A percentile compares a stretch with the other conserved stretches of the same genome.
These are phyloP conservation scores for Apamea monoglypha DNA, from an alignment of 2,888 invertebrate species.

Conservation along the genomic window DNA sequence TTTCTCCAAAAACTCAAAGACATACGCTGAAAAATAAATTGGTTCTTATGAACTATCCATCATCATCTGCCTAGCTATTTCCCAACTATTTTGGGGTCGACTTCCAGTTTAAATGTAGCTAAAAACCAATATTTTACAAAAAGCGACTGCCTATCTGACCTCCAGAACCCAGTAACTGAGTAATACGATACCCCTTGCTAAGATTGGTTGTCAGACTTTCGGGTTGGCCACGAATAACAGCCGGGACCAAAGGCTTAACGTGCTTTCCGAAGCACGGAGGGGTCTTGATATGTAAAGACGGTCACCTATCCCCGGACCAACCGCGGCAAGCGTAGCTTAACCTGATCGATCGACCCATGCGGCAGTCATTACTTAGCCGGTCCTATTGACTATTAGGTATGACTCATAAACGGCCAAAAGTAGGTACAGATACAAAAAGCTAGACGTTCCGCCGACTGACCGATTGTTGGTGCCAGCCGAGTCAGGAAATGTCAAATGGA, in stretches of 20 bases:
- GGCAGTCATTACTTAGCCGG: neutral
- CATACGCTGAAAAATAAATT: neutral
- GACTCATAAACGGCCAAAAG: neutral
- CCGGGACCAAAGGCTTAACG: neutral
- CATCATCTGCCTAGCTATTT: no score
- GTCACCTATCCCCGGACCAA: neutral
- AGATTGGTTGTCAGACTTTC: no score
- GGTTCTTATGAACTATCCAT: no score
- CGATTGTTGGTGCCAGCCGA: slow-evolving; percentile 21
- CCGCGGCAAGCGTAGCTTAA: neutral
- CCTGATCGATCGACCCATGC: neutral
- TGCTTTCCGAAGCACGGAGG: neutral
- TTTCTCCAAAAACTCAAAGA: neutral
- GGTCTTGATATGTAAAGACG: neutral
- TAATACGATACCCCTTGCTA: neutral
- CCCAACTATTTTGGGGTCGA: no score
- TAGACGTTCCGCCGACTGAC: slow-evolving; percentile 6
- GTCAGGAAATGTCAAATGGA: slow-evolving; percentile 52
- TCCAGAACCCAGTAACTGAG: neutral
- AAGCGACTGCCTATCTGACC: no score
- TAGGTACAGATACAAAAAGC: neutral
- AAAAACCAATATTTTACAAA: no score
- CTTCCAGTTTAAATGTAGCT: no score
- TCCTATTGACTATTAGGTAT: neutral
- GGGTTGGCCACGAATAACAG: neutral